Evolutionary conservation across 2,888 invertebrate species (phyloP).

Genomic region (Erannis defoliaria): DNA sequence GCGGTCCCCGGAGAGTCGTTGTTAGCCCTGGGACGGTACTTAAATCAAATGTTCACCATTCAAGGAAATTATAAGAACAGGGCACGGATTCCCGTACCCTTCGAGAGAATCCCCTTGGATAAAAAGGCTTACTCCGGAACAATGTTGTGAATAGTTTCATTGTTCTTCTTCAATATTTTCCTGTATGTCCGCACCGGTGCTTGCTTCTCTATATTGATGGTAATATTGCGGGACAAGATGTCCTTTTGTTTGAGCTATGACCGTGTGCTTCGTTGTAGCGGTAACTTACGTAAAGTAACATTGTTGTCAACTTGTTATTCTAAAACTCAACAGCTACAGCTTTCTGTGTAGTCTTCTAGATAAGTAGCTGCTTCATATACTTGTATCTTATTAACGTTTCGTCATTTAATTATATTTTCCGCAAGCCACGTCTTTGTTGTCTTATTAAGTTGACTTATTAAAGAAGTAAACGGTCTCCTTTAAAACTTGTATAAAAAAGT

Average conservation of each 20-base stretch:
- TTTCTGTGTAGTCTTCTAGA: background rate
- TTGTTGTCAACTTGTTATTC: conserved; percentile 4
- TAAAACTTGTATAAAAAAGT: background rate
- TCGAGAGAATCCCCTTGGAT: conserved; percentile 65
- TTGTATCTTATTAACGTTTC: background rate
- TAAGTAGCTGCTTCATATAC: background rate
- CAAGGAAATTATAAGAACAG: conserved; percentile 84
- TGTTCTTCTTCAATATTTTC: conserved; percentile 55
- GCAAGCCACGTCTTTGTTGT: conserved; percentile 8
- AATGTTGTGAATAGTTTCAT: conserved; percentile 66
- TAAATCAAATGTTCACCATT: conserved; percentile 85
- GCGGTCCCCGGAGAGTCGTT: conserved; percentile 78
- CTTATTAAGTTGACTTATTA: conserved; percentile 6
- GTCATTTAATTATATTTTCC: conserved; percentile 5
- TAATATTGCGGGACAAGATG: conserved; percentile 33
- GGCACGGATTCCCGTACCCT: conserved; percentile 72
- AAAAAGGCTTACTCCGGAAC: conserved; percentile 72
- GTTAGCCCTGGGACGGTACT: conserved; percentile 81
- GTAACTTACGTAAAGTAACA: background rate
- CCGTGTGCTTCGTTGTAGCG: background rate
- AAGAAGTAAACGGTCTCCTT: conserved; percentile 1
- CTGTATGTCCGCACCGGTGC: conserved; percentile 30
- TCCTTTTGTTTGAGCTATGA: conserved; percentile 10
- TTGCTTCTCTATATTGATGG: conserved; percentile 31
- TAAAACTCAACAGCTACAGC: background rate